phyloP scores from a whole-genome alignment of 2,113 vertebrate species.

The Hippolais icterina region DNA sequence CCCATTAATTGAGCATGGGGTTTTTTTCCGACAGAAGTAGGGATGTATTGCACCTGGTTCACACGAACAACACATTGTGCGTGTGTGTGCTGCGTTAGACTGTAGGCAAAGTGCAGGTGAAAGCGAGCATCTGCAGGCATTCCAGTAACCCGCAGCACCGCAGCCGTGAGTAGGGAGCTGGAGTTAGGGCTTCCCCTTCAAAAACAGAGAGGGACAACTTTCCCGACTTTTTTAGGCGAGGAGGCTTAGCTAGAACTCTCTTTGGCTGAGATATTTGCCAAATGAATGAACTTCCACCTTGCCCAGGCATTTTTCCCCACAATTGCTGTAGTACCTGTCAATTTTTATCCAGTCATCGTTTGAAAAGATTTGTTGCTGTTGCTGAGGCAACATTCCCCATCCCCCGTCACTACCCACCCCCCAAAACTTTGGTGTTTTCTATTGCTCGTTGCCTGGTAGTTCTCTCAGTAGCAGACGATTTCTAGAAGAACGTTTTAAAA shows the following conservation, averaged over 20 bases:
- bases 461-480: neutral
- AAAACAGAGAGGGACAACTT: neutral
- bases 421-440: neutral
- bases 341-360: neutral
- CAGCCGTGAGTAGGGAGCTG: neutral
- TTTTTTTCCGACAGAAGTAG: neutral
- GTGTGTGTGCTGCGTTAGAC: rapidly evolving
- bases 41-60: neutral
- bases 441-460: neutral
- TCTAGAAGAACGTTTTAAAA: neutral
- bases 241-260: neutral
- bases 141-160: neutral
- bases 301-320: neutral
- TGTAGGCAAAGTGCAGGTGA: neutral
- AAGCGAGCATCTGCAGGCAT: neutral
- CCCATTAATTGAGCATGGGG: neutral
- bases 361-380: neutral
- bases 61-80: neutral
- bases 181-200: neutral
- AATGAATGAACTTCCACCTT: neutral
- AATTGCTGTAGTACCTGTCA: neutral
- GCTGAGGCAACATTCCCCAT: neutral
- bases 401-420: rapidly evolving
- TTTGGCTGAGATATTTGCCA: neutral
- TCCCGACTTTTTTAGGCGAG: neutral